Evolutionary conservation across 2,888 invertebrate genomes (phyloP).

Genomic region (Dasypolia templi): DNA sequence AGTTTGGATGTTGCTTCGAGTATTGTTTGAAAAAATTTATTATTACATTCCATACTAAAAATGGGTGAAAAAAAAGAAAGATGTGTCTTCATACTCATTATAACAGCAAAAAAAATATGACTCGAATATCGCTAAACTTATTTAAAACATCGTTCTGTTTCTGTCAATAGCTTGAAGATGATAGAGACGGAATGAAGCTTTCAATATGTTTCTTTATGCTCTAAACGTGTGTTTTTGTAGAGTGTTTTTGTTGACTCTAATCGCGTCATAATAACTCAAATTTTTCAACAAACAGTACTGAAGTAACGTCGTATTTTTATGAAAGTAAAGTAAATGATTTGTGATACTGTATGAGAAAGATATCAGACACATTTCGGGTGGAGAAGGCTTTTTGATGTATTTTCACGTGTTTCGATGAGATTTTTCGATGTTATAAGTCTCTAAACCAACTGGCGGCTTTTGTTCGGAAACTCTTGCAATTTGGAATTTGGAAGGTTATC

Average conservation of each 20-base stretch:
- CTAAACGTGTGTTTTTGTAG: too few species aligned
- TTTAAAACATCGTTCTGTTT: background rate
- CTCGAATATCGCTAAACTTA: background rate
- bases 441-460: slow-evolving; percentile 9
- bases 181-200: background rate
- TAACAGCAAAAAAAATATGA: background rate
- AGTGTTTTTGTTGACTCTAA: slow-evolving; percentile 12
- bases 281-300: slow-evolving; percentile 45
- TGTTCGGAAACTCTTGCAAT: slow-evolving; percentile 1
- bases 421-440: slow-evolving; percentile 76
- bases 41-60: too few species aligned
- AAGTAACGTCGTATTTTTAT: slow-evolving; percentile 33
- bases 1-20: slow-evolving; percentile 24
- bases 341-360: slow-evolving; percentile 58
- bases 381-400: slow-evolving; percentile 76
- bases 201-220: background rate
- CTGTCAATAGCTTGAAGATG: background rate
- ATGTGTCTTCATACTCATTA: background rate
- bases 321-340: slow-evolving; percentile 36
- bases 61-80: background rate
- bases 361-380: slow-evolving; percentile 60
- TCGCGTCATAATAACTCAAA: fast-evolving
- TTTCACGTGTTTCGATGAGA: slow-evolving; percentile 76
- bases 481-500: background rate
- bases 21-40: slow-evolving; percentile 12